Conservation (phyloP, 1,140 invertebrate genomes). For the Sminthurides bifidus region DNA sequence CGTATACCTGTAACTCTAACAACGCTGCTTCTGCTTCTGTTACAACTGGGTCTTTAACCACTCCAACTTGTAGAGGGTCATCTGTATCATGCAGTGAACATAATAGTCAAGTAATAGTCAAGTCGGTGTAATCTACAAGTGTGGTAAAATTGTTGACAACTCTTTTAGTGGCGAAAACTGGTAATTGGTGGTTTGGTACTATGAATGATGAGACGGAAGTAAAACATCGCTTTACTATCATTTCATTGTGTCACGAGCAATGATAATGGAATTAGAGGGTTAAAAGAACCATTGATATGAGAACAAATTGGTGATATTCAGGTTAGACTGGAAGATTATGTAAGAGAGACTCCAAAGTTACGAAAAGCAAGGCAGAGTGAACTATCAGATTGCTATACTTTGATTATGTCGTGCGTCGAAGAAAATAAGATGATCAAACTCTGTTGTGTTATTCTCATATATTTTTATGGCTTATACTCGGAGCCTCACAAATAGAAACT, state of each 20-base stretch:
- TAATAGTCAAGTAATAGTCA: too few relatives aligned
- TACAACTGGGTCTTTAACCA: too few relatives aligned
- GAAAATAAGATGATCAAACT: neutral
- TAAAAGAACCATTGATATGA: neutral
- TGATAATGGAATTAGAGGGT: constrained; percentile 2
- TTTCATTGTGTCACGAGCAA: constrained; percentile 1
- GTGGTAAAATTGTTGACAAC: too few relatives aligned
- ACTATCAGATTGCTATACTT: neutral
- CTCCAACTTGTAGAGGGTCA: too few relatives aligned
- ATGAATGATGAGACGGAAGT: too few relatives aligned
- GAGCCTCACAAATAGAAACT: constrained; percentile 3
- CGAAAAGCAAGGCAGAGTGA: neutral
- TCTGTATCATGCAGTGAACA: too few relatives aligned
- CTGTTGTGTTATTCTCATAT: constrained; percentile 8
- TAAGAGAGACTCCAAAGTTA: constrained; percentile 1
- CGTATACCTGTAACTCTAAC: too few relatives aligned
- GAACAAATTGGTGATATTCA: constrained; percentile 11
- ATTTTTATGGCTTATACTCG: constrained; percentile 7
- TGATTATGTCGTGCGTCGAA: neutral
- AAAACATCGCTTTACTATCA: neutral
- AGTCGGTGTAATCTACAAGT: too few relatives aligned
- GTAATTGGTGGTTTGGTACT: too few relatives aligned
- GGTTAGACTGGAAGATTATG: constrained; percentile 2
- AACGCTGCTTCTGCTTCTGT: too few relatives aligned
- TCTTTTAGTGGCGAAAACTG: too few relatives aligned